Base-by-base conservation (phyloP, 1,140 invertebrate genomes). In the Drosophila tropicalis region DNA sequence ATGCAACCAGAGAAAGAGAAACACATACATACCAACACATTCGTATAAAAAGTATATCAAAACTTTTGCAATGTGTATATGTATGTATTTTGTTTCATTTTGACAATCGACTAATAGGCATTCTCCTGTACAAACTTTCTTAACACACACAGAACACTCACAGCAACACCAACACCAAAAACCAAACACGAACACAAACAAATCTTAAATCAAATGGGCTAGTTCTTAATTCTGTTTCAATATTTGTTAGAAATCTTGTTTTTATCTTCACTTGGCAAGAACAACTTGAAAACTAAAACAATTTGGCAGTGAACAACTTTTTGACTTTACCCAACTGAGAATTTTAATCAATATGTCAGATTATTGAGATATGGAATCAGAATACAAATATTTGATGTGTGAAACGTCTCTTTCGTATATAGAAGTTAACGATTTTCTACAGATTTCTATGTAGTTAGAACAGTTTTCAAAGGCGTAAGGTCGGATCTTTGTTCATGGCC, bases 91-190 rank as follows among this genome's bases (percentile, higher is more conserved):
- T 91, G 75, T 89, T 91, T 91, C 77, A 79, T 89, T 92, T 92
- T 92, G 91, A 92, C 91, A 92, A 92, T 92, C 91, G 91, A 92
- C 91, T 91, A 90, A 92, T 92, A 92, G 91, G 90, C 90, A 90
- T 86, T 86, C 83, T 89, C 90, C 86, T 87, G 90, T 91, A 91
- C 90, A 91, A 86, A 72, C 67, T 57, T 64, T 61, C 64, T 58
- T 57, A 60, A 61, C 56, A 79, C 6, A 63, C 39, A 56, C 9
- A 65, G 57, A 67, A 76, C 19, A 62, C 15, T 54, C 17, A 25
- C 19, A 22, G 1, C 19, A 15, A 32, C 13, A 62, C 22, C 67
- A 17, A 47, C 15, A n/a, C n/a, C n/a, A n/a, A n/a, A n/a, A n/a
- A n/a, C n/a, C n/a, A n/a, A n/a, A n/a, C n/a, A n/a, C n/a, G n/a